Base-by-base conservation (phyloP, 2,113 vertebrate genomes). In the Hydrochoerus hydrochaeris region DNA sequence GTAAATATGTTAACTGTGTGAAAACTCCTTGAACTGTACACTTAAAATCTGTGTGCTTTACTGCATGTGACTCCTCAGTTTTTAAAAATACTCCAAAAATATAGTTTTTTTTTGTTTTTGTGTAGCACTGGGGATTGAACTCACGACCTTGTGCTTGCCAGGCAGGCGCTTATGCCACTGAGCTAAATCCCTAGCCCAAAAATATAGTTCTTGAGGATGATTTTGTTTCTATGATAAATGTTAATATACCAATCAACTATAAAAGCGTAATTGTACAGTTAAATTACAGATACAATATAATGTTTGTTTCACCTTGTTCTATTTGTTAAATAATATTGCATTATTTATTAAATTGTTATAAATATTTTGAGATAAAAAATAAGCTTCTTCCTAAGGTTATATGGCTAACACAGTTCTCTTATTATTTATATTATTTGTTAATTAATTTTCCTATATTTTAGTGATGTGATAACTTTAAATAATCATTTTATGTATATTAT, bases 381-480 rank as follows among this genome's bases (percentile, higher is more conserved):
- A 89, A 83, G 4, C 0, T 63, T 97, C 54, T 91, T 69, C 8
- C 38, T 88, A 77, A 91, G 73, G 67, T 85, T 87, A 16, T 35
- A 12, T 67, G 57, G 14, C 46, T 85, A 91, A 75, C 10, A 38
- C 16, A 93, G n/a, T 24, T 41, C 52, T 91, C 32, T 20, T 87
- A 35, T 75, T 86, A 73, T 46, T 91, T 91, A 69, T 81, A 78
- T 87, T 85, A 82, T 13, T 26, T 84, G 35, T 83, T 20, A 80
- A 82, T 10, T 95, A 67, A 80, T 89, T 85, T 97, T 88, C 17
- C 49, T 90, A 46, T 38, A 84, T 90, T 96, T 93, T 95, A 91
- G 65, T 28, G 44, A 73, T 57, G 5, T 83, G 35, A 90, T 81
- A 97, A 90, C 77, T 93, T 58, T 85, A 85, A 60, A 41, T 57